These are phyloP conservation scores for Brachionus paranguensis DNA, from an alignment of 1,140 invertebrate genomes.

Conservation along the genomic window DNA sequence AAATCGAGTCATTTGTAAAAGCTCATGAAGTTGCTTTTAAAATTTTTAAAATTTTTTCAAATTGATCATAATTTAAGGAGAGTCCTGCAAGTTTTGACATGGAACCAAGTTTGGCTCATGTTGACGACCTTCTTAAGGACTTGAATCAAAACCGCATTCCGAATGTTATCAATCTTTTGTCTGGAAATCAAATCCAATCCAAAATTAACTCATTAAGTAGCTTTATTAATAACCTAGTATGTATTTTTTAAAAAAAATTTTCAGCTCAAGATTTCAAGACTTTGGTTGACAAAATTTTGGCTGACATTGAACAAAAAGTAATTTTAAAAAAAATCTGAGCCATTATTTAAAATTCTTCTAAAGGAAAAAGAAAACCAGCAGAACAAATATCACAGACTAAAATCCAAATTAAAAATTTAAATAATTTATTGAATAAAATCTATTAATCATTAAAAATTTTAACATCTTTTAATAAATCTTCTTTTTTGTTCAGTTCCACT, in stretches of 20 bases:
- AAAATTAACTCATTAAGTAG: background rate
- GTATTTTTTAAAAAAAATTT: background rate
- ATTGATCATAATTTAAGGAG: background rate
- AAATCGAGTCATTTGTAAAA: conserved; percentile 13
- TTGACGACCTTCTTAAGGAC: conserved; percentile 2
- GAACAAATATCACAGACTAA: background rate
- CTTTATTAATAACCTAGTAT: background rate
- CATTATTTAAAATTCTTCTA: background rate
- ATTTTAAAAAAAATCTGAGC: background rate
- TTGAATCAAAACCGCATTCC: background rate
- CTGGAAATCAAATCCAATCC: background rate
- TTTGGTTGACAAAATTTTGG: background rate
- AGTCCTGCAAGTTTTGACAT: conserved; percentile 18
- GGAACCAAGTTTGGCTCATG: conserved; percentile 27
- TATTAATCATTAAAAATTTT: background rate
- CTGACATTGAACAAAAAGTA: background rate
- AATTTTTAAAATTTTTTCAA: background rate
- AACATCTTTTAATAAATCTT: background rate
- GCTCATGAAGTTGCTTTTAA: background rate
- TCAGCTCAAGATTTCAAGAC: background rate
- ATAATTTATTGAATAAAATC: conserved; percentile 1
- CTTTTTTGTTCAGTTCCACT: background rate
- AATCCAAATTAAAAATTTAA: conserved; percentile 3
- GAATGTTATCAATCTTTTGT: background rate
- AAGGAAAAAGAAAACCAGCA: background rate